Conservation (phyloP, 2,888 invertebrate species). For the Rambutsinella grinnellia region DNA sequence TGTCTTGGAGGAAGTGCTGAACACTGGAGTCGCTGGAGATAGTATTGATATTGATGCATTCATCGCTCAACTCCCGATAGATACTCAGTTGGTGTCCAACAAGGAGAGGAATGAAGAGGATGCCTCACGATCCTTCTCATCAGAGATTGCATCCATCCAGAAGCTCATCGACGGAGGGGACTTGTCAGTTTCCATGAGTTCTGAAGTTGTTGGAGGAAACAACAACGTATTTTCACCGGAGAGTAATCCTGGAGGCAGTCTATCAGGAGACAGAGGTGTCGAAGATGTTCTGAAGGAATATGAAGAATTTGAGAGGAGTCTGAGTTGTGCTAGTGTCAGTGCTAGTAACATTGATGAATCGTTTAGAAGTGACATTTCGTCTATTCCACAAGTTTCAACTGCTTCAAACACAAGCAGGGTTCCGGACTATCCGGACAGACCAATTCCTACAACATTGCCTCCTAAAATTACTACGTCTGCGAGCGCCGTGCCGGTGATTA, state of each 20-base stretch:
- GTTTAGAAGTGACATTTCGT: slow-evolving; percentile 28
- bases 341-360: slow-evolving; percentile 37
- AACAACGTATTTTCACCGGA: slow-evolving; percentile 23
- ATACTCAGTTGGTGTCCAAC: neutral
- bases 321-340: slow-evolving; percentile 34
- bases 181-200: slow-evolving; percentile 9
- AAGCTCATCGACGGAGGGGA: slow-evolving; percentile 41
- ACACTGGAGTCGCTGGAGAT: slow-evolving; percentile 10
- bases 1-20: slow-evolving; percentile 37
- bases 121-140: slow-evolving; percentile 24
- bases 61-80: slow-evolving; percentile 20
- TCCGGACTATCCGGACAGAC: neutral
- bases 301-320: slow-evolving; percentile 49
- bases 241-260: neutral
- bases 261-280: slow-evolving; percentile 16
- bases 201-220: slow-evolving; percentile 27
- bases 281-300: slow-evolving; percentile 54
- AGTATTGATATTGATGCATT: slow-evolving; percentile 12
- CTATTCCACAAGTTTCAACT: slow-evolving; percentile 6
- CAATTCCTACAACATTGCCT: neutral
- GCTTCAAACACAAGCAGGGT: slow-evolving; percentile 20
- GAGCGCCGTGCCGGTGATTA: slow-evolving; percentile 20
- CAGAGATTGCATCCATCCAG: slow-evolving; percentile 48
- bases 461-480: neutral
- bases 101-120: neutral